Conservation (phyloP, 2,113 vertebrate species). For the Sardina pilchardus region DNA sequence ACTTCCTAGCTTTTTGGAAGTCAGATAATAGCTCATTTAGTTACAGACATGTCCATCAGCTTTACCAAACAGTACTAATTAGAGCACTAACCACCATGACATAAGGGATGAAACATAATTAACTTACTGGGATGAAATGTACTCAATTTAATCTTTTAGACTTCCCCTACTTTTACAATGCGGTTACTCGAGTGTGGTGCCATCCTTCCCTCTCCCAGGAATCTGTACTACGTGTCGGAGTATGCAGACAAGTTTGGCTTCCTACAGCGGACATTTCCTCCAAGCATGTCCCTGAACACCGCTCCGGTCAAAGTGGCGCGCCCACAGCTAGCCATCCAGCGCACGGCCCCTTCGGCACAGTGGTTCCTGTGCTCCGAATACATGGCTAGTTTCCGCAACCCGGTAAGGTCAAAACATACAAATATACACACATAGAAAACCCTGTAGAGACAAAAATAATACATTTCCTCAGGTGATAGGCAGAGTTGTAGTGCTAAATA, state of each 20-base stretch:
- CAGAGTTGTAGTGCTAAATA: too few species aligned
- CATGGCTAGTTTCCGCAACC: slow-evolving; percentile 18
- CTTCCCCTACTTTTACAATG: not conserved
- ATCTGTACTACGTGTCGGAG: not conserved
- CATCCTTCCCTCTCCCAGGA: not conserved
- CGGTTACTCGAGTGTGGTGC: not conserved
- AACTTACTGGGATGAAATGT: not conserved
- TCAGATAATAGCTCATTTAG: not conserved
- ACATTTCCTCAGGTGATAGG: not conserved
- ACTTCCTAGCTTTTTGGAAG: not conserved
- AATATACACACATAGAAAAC: not conserved
- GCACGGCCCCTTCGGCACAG: not conserved
- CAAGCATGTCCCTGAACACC: not conserved
- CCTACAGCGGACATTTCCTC: not conserved
- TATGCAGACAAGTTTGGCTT: slow-evolving; percentile 21
- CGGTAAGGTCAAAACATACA: not conserved
- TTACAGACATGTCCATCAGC: not conserved
- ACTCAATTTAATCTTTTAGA: not conserved
- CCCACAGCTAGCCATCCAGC: not conserved
- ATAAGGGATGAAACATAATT: not conserved
- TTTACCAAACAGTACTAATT: not conserved
- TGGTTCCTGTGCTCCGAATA: slow-evolving; percentile 1
- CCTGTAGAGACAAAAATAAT: too few species aligned
- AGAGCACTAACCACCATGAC: too few species aligned
- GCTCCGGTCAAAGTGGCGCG: not conserved